phyloP scores from a whole-genome alignment of 2,888 invertebrate species.

The Andrena bucephala region DNA sequence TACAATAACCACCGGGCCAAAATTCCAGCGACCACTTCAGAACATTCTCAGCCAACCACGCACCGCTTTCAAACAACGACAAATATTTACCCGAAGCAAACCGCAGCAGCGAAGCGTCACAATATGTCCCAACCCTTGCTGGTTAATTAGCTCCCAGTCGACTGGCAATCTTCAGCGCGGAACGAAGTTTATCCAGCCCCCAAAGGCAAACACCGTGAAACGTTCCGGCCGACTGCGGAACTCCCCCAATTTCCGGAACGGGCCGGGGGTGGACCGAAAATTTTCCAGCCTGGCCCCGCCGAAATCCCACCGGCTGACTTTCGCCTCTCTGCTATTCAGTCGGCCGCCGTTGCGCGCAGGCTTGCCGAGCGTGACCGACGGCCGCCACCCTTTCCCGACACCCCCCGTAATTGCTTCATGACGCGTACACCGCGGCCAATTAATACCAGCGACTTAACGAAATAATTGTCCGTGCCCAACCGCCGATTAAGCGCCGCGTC shows the following conservation, averaged over 20 bases:
- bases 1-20: too few relatives aligned
- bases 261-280: conserved; percentile 19
- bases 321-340: conserved; percentile 22
- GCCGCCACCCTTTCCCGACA: conserved; percentile 53
- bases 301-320: conserved; percentile 46
- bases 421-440: conserved; percentile 64
- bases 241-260: conserved; percentile 22
- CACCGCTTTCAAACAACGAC: background rate
- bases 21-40: too few relatives aligned
- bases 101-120: background rate
- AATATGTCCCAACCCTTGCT: background rate
- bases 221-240: background rate
- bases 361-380: conserved; percentile 70
- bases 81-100: background rate
- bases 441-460: conserved; percentile 65
- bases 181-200: conserved; percentile 2
- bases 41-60: background rate
- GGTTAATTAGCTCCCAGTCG: conserved; percentile 8
- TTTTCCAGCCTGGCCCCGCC: background rate
- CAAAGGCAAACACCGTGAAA: background rate
- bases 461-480: conserved; percentile 59
- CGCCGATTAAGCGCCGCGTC: conserved; percentile 42
- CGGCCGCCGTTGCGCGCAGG: conserved; percentile 12
- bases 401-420: conserved; percentile 64
- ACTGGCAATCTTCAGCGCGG: background rate